A percentile compares a stretch with the other conserved stretches of the same genome.
Conservation (phyloP, 2,113 vertebrate species). For the Leptodactylus fuscus region DNA sequence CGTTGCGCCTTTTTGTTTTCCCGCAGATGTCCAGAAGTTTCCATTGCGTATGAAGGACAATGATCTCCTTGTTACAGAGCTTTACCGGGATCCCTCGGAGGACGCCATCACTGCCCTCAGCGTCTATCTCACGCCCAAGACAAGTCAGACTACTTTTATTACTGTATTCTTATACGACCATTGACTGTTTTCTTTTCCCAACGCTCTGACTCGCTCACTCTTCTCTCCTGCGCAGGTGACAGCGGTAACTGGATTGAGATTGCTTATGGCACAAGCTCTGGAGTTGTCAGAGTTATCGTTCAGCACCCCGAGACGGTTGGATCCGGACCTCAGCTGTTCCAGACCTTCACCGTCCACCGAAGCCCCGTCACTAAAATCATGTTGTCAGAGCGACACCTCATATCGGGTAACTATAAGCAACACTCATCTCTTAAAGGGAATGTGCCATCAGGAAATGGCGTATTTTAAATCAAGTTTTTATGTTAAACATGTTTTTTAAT, state of each 20-base stretch:
- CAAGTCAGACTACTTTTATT: slow-evolving; percentile 73
- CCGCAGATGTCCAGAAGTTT: slow-evolving; percentile 89
- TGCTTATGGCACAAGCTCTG: slow-evolving; percentile 89
- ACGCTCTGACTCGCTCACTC: no score
- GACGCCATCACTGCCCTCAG: slow-evolving; percentile 91
- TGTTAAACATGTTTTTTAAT: no score
- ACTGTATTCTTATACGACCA: not conserved
- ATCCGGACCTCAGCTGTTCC: slow-evolving; percentile 90
- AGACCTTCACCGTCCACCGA: slow-evolving; percentile 92
- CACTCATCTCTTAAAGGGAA: no score
- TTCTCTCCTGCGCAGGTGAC: slow-evolving; percentile 75
- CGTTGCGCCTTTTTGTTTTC: no score
- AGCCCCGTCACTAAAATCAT: slow-evolving; percentile 92
- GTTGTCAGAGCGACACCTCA: slow-evolving; percentile 91
- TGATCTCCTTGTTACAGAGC: slow-evolving; percentile 89
- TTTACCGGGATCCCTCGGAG: slow-evolving; percentile 88
- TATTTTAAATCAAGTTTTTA: no score
- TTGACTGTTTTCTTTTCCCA: no score
- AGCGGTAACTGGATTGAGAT: slow-evolving; percentile 96
- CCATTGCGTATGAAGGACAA: slow-evolving; percentile 94
- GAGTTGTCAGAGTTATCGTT: slow-evolving; percentile 87
- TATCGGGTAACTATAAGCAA: slow-evolving; percentile 73
- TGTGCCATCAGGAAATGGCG: not conserved
- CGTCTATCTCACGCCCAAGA: slow-evolving; percentile 92
- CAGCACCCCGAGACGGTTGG: slow-evolving; percentile 94